Conservation (phyloP, 2,888 invertebrate genomes). For the Aleiodes testaceus region DNA sequence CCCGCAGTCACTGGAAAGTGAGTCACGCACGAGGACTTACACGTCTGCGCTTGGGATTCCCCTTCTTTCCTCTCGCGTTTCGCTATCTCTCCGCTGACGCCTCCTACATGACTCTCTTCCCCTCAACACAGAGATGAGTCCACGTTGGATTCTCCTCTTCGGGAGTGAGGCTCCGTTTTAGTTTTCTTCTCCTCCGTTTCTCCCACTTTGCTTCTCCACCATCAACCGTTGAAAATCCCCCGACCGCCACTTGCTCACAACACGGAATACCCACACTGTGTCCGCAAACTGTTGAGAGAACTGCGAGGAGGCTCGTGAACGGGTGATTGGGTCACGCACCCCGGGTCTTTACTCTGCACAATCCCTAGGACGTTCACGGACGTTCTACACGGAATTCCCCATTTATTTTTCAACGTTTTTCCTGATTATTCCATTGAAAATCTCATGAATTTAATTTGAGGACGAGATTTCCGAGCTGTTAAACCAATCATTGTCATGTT, state of each 20-base stretch:
- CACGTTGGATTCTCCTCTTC: conserved; percentile 33
- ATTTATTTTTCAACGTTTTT: conserved; percentile 53
- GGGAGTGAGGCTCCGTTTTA: too few relatives aligned
- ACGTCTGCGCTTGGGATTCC: conserved; percentile 43
- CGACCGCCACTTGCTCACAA: conserved; percentile 46
- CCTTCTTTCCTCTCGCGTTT: conserved; percentile 68
- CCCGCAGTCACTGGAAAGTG: conserved; percentile 62
- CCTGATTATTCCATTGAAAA: not conserved
- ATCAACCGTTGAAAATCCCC: conserved; percentile 31
- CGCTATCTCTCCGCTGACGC: conserved; percentile 66
- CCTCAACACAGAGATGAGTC: conserved; percentile 32
- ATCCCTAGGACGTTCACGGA: conserved; percentile 69
- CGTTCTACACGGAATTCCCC: conserved; percentile 65
- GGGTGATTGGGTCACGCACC: conserved; percentile 71
- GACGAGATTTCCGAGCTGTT: not conserved
- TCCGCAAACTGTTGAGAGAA: conserved; percentile 47
- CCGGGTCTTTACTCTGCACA: conserved; percentile 52
- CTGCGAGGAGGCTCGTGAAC: conserved; percentile 59
- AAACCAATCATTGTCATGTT: conserved; percentile 18
- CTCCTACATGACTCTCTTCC: conserved; percentile 64
- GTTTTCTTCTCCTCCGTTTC: conserved; percentile 33
- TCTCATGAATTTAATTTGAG: not conserved
- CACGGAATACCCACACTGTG: conserved; percentile 45
- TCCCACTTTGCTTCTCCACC: conserved; percentile 31
- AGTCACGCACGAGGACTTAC: conserved; percentile 62